These are phyloP conservation scores for Lagorchestes hirsutus DNA, from an alignment of 2,797 vertebrate species.

Conservation along the genomic window DNA sequence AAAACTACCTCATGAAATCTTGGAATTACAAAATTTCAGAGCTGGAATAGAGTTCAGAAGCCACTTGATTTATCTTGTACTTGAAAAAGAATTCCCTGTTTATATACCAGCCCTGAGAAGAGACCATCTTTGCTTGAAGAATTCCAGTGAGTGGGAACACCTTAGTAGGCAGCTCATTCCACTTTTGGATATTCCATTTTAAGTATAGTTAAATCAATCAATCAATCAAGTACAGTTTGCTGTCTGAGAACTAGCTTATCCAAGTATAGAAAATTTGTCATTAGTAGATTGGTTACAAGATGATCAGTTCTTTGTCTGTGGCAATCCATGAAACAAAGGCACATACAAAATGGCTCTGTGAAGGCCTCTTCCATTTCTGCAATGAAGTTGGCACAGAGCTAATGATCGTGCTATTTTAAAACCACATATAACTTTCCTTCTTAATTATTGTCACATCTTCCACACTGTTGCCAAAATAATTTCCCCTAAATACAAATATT, in stretches of 20 bases:
- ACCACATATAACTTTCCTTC: background rate
- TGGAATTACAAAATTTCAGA: background rate
- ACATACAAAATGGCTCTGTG: background rate
- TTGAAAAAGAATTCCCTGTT: background rate
- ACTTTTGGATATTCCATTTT: background rate
- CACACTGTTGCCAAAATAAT: background rate
- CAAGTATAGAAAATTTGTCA: background rate
- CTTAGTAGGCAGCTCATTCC: background rate
- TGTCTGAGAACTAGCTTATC: background rate
- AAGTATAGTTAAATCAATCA: background rate
- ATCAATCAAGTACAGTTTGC: background rate
- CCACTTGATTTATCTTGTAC: background rate
- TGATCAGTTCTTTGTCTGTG: background rate
- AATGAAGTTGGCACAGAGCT: background rate
- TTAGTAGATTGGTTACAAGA: background rate
- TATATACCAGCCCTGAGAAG: background rate
- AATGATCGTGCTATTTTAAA: background rate
- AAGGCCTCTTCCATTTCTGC: background rate
- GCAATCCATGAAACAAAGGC: background rate
- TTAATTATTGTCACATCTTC: background rate
- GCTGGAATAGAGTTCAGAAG: background rate
- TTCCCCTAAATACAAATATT: background rate
- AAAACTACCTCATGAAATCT: background rate
- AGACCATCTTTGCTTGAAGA: background rate
- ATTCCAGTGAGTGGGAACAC: background rate